Evolutionary conservation across 2,113 vertebrate genomes (phyloP), one percentile per base, ranked within the genome.

Genomic region (Pygoscelis adeliae): DNA sequence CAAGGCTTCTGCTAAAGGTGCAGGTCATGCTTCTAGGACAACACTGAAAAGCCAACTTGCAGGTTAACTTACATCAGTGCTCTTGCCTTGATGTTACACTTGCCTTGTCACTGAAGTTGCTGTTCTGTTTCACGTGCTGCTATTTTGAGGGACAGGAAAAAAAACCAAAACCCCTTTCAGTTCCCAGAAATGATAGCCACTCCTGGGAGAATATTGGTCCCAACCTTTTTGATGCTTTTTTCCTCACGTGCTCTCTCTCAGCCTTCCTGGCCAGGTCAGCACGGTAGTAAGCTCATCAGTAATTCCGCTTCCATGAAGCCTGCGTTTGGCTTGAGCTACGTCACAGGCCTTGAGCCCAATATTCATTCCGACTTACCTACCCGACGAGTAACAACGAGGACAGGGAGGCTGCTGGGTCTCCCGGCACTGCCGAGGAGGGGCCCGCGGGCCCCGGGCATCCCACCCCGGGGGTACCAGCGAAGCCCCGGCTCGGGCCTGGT

Each of bases 231-330:
- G 22, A 3, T 6, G 11, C 34, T 26, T 29, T 49, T 32, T 40
- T 16, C 42, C 27, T 47, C 38, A 14, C 3, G 7, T 4, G 27
- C 6, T 29, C 21, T 34, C 9, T 5, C 55, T 12, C n/a, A 17
- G 42, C 42, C 34, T 7, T 9, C 20, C 88, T 6, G 63, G 20
- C 20, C 29, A 6, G 34, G 8, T 3, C 67, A 13, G 20, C 29
- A 2, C 66, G 2, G n/a, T 5, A 4, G 19, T 5, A 0, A 1
- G 19, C 19, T 21, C 42, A 22, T 3, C 20, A 1, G 7, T 3
- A 15, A 14, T 3, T 4, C 44, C 0, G 0, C 42, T 27, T 17
- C 49, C 32, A 7, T 0, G 12, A 25, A 17, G 13, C 16, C 49
- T 26, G n/a, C 5, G 2, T 30, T 12, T 6, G 16, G 3, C 29